Conservation (phyloP, 2,797 vertebrate species). For the Remorina albescens region DNA sequence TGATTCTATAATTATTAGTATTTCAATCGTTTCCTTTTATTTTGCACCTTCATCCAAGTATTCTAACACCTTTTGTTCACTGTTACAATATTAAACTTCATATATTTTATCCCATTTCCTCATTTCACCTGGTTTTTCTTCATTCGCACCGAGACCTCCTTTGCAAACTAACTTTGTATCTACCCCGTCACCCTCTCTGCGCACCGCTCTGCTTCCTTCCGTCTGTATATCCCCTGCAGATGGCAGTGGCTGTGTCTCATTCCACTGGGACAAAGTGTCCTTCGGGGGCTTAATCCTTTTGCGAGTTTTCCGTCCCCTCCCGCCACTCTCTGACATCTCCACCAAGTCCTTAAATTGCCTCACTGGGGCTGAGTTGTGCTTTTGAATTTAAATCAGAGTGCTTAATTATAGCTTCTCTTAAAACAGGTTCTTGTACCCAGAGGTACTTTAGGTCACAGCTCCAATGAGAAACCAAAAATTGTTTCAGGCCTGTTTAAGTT, state of each 20-base stretch:
- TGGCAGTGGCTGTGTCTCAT: constrained; percentile 58
- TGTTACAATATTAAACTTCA: not conserved
- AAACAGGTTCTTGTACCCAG: constrained; percentile 43
- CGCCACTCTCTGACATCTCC: constrained; percentile 53
- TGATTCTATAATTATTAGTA: too few relatives aligned
- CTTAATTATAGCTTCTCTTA: constrained; percentile 61
- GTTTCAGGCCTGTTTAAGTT: constrained; percentile 33
- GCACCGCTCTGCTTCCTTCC: constrained; percentile 41
- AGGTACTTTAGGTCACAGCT: constrained; percentile 43
- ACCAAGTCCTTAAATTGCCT: constrained; percentile 63
- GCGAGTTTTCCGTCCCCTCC: constrained; percentile 71
- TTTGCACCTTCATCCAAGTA: not conserved
- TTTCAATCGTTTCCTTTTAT: not conserved
- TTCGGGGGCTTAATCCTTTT: constrained; percentile 59
- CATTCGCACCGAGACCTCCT: not conserved
- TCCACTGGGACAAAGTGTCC: constrained; percentile 65
- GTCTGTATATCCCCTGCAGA: constrained; percentile 58
- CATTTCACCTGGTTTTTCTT: not conserved
- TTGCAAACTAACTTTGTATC: not conserved
- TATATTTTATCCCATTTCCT: too few relatives aligned
- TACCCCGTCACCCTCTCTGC: constrained; percentile 3
- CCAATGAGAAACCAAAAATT: constrained; percentile 50
- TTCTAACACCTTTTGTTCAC: not conserved
- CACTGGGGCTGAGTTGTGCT: constrained; percentile 30
- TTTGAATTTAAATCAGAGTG: constrained; percentile 67